These are phyloP conservation scores for Cheilosia soror DNA, from an alignment of 2,888 invertebrate species.

Conservation along the genomic window DNA sequence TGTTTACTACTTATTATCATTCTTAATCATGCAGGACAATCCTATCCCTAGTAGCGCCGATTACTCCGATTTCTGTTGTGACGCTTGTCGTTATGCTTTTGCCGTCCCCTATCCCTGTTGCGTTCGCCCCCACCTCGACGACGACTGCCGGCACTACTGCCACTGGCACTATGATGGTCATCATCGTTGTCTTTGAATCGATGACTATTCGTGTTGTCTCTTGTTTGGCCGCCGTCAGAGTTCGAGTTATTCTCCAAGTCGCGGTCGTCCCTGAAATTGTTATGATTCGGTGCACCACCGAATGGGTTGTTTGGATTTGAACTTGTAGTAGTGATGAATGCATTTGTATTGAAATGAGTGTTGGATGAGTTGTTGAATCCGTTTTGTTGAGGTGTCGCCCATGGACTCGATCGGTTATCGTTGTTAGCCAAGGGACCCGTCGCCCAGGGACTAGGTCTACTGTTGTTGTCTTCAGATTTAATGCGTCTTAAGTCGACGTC, in stretches of 20 bases:
- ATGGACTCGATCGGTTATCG: conserved; percentile 64
- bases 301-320: conserved; percentile 72
- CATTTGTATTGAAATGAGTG: conserved; percentile 63
- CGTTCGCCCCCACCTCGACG: conserved; percentile 62
- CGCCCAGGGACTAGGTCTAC: conserved; percentile 67
- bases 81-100: conserved; percentile 62
- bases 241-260: conserved; percentile 41
- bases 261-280: conserved; percentile 52
- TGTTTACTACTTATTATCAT: conserved; percentile 27
- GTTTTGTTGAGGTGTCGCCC: conserved; percentile 67
- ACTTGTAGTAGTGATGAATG: conserved; percentile 57
- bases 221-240: conserved; percentile 35
- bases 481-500: conserved; percentile 61
- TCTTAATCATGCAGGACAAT: conserved; percentile 2
- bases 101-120: conserved; percentile 68
- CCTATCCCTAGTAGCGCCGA: conserved; percentile 52
- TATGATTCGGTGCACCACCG: conserved; percentile 47
- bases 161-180: conserved; percentile 45
- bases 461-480: conserved; percentile 43
- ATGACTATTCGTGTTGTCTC: conserved; percentile 35
- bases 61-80: conserved; percentile 64
- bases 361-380: conserved; percentile 54
- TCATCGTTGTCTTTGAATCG: conserved; percentile 62
- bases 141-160: conserved; percentile 33
- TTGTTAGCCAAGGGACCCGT: conserved; percentile 63